phyloP scores from a whole-genome alignment of 2,797 vertebrate species.

The Eulemur coronatus region DNA sequence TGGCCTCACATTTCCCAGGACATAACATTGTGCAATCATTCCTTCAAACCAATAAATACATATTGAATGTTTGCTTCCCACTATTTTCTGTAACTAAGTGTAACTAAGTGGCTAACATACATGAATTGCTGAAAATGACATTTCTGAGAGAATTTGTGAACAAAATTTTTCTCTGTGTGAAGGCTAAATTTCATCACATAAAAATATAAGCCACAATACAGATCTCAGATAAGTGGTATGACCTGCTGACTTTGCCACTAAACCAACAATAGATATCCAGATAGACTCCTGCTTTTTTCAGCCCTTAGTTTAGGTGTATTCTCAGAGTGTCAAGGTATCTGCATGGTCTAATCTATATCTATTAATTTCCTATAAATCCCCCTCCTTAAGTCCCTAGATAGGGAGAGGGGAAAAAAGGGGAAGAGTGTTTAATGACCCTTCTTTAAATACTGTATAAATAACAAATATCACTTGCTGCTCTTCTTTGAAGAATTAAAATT shows the following conservation, averaged over 20 bases:
- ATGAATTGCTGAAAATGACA: background rate
- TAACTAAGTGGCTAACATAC: background rate
- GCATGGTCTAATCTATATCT: background rate
- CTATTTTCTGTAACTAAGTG: background rate
- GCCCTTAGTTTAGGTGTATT: background rate
- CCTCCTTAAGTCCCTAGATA: background rate
- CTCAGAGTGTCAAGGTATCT: background rate
- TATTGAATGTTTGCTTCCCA: background rate
- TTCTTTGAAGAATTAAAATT: constrained; percentile 68
- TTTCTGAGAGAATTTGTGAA: background rate
- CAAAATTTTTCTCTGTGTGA: background rate
- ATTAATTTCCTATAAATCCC: background rate
- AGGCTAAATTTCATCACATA: background rate
- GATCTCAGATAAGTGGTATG: background rate
- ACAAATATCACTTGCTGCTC: constrained; percentile 44
- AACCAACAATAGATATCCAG: background rate
- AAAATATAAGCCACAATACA: background rate
- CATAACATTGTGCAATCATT: background rate
- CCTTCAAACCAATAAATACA: background rate
- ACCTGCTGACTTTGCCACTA: background rate
- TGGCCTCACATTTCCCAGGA: background rate
- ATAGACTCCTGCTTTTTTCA: background rate
- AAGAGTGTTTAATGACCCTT: background rate
- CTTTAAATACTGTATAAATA: constrained; percentile 42
- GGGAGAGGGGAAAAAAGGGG: background rate